Evolutionary conservation across 30 jellyfish, hydroid and myxozoan genomes (phyloP), one percentile per base, ranked within the genome.

Genomic region (Pseudorhiza aurosa): DNA sequence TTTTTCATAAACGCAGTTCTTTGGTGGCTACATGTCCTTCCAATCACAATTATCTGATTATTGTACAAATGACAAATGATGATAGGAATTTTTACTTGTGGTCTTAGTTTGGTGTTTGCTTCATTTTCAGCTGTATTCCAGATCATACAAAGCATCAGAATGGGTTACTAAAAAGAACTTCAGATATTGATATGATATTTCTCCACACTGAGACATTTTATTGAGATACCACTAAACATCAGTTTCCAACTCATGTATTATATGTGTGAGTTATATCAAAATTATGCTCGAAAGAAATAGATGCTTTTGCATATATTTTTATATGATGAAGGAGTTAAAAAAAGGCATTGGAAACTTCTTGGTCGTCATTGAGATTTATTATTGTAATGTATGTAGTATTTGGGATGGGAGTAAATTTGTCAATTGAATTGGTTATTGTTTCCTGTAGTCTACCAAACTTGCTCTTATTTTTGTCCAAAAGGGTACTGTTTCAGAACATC

Each of bases 101-200:
- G n/a, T n/a, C n/a, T n/a, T n/a, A n/a, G n/a, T n/a, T n/a, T n/a
- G n/a, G 50, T 12, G 12, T 53, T 17, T 53, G 14, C 25, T 59
- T 73, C 27, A 25, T 4, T 81, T 93, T 45, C 65, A 93, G 99
- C 99, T 68, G 99, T 93, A 64, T 93, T 93, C 87, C 99, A 93
- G 81, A 93, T 93, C 89, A 87, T 93, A 35, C 99, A 93, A 65
- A 93, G 99, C 49, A 93, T 93, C 11, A 74, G 99, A 65, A 87
- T 71, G 93, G 98, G 98, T 46, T 85, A 47, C 65, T 92, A 73
- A 72, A 17, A 18, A 22, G 19, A 36, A 22, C 22, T 47, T 6
- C 12, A 47, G 3, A 74, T 67, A 37, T 25, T 31, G 75, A 25
- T 12, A 60, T 60, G 51, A 36, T 60, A 60, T 36, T 30, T 30